Evolutionary conservation across 1,140 invertebrate species (phyloP).

Genomic region (Pomacea maculata): DNA sequence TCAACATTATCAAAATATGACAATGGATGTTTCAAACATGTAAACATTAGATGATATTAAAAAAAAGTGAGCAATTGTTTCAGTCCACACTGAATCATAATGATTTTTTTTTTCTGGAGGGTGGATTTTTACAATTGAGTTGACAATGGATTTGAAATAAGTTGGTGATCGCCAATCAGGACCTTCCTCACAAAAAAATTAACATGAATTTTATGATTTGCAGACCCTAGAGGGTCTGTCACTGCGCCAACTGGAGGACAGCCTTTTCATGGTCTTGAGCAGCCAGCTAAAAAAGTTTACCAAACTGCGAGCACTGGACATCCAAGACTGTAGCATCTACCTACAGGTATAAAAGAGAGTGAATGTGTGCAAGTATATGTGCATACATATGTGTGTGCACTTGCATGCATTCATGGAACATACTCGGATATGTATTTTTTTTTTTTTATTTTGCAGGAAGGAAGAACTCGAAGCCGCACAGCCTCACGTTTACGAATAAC

Average conservation of each 20-base stretch:
- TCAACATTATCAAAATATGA: too few species aligned
- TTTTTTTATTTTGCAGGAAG: slow-evolving; percentile 30
- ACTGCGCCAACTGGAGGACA: slow-evolving; percentile 48
- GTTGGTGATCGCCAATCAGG: too few species aligned
- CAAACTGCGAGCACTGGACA: slow-evolving; percentile 39
- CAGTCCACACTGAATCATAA: too few species aligned
- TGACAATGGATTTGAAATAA: too few species aligned
- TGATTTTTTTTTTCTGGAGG: too few species aligned
- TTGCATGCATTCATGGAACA: background rate
- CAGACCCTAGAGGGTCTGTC: slow-evolving; percentile 49
- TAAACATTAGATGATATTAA: too few species aligned
- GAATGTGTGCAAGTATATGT: too few species aligned
- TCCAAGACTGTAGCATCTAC: slow-evolving; percentile 53
- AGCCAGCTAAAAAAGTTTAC: slow-evolving; percentile 42
- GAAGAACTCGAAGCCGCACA: slow-evolving; percentile 43
- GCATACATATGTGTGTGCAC: background rate
- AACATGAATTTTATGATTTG: slow-evolving; percentile 11
- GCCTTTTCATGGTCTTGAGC: slow-evolving; percentile 41
- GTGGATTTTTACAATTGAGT: too few species aligned
- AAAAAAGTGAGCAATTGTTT: too few species aligned
- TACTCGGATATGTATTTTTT: background rate
- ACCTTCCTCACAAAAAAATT: too few species aligned
- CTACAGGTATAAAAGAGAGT: slow-evolving; percentile 9
- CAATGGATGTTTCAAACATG: too few species aligned
- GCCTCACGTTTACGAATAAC: slow-evolving; percentile 29